Evolutionary conservation across 1,140 invertebrate species (phyloP), one percentile per base, ranked within the genome.

Genomic region (Cydia fagiglandana): DNA sequence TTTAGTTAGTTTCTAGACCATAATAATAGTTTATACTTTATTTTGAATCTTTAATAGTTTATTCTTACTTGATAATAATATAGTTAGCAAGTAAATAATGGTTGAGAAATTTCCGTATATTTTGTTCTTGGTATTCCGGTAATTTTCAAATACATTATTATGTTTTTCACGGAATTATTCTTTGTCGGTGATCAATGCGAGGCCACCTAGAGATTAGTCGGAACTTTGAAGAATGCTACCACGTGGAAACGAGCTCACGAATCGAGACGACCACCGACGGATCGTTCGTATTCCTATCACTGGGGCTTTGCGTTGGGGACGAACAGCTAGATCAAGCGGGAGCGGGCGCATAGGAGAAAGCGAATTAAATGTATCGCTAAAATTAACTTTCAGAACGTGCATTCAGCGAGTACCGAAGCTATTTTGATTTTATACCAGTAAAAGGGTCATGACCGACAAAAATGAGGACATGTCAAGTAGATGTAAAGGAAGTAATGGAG

Each of bases 261-360:
- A 70, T 70, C 34, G 38, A 70, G 66, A 34, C 66, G 34, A 70
- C 66, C 66, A 70, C 34, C 66, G 66, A 41, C 66, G 66, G 17
- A 41, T 70, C 34, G 66, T 70, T 70, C 66, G 34, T 70, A 70
- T 70, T 70, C 66, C 66, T 45, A 70, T 70, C 66, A 70, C 28
- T 34, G 38, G 66, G 66, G 34, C 13, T 15, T 20, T n/a, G 66
- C n/a, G 66, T 38, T 10, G 12, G 30, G 66, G 2, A 38, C 34
- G 15, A 4, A 13, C 30, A 2, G 34, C n/a, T 41, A 70, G 30
- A 45, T 17, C 15, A 17, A 17, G 66, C 66, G 66, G 66, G 13
- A 70, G 66, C 28, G 66, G 30, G 34, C 15, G 10, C 9, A 70
- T 70, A 70, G n/a, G 66, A n/a, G 15, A 17, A n/a, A 45, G 66